Percentiles rank a stretch among this genome's conserved stretches.
These are phyloP conservation scores for Pachypanchax playfairii DNA, from an alignment of 2,113 vertebrate genomes.

Conservation along the genomic window DNA sequence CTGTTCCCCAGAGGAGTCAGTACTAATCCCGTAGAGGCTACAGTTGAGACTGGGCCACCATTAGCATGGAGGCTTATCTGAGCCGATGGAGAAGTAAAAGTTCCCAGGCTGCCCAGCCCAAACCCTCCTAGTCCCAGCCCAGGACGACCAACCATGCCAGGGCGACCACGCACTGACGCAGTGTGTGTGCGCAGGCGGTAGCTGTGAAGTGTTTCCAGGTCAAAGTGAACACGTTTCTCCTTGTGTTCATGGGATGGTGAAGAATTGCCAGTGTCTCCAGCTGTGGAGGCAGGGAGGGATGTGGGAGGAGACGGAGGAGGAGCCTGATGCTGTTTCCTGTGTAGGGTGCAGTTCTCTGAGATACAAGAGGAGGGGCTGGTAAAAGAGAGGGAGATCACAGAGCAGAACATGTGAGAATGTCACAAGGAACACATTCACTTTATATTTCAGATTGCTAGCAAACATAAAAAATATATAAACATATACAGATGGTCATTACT, in stretches of 20 bases:
- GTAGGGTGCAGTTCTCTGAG: conserved; percentile 81
- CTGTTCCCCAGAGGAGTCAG: conserved; percentile 65
- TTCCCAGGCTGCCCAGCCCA: conserved; percentile 46
- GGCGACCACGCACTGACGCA: conserved; percentile 62
- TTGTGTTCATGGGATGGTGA: conserved; percentile 64
- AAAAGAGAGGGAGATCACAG: conserved; percentile 40
- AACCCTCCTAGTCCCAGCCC: conserved; percentile 74
- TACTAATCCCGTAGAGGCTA: conserved; percentile 64
- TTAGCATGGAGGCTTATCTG: conserved; percentile 69
- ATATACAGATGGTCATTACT: no score
- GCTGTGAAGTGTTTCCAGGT: conserved; percentile 81
- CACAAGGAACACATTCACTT: background rate
- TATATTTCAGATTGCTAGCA: no score
- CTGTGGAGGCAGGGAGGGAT: conserved; percentile 38
- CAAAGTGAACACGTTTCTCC: conserved; percentile 81
- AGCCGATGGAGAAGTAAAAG: conserved; percentile 47
- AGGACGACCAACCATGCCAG: conserved; percentile 68
- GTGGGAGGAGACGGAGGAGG: conserved; percentile 67
- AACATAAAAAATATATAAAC: no score
- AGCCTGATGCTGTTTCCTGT: conserved; percentile 75
- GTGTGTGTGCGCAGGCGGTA: conserved; percentile 78
- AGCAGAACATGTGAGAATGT: conserved; percentile 23
- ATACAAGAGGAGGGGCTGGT: conserved; percentile 78
- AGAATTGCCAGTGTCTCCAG: conserved; percentile 53
- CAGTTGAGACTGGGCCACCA: conserved; percentile 45